Conservation (phyloP, 2,113 vertebrate genomes). For the Brienomyrus brachyistius region DNA sequence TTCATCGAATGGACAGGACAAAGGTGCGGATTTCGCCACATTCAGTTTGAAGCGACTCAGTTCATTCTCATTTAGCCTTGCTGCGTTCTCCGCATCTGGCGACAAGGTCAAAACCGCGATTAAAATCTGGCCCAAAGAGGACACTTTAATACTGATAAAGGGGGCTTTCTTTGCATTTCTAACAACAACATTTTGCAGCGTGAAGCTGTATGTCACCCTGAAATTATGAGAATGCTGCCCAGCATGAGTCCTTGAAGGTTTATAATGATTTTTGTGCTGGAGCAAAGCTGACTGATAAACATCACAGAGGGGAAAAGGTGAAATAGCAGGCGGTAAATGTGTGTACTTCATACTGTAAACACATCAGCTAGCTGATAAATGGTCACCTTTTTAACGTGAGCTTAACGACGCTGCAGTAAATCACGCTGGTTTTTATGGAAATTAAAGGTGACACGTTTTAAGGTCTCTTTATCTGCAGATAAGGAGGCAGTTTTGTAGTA, state of each 20-base stretch:
- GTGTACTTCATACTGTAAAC: not conserved
- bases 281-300: not conserved
- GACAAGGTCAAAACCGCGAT: not conserved
- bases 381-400: not conserved
- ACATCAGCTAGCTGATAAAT: not conserved
- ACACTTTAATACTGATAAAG: not conserved
- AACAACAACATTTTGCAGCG: not conserved
- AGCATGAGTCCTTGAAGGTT: not conserved
- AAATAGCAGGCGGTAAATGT: not conserved
- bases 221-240: not conserved
- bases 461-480: not conserved
- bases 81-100: not conserved
- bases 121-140: not conserved
- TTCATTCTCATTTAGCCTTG: not conserved
- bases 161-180: not conserved
- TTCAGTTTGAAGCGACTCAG: not conserved
- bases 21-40: not conserved
- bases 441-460: conserved; percentile 3
- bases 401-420: not conserved
- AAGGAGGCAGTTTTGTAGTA: not conserved
- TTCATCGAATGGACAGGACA: not conserved
- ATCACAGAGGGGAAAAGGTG: not conserved
- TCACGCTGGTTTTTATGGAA: not conserved
- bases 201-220: not conserved
- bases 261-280: not conserved